Conservation (phyloP, 2,888 invertebrate species). For the Globia sparganii region DNA sequence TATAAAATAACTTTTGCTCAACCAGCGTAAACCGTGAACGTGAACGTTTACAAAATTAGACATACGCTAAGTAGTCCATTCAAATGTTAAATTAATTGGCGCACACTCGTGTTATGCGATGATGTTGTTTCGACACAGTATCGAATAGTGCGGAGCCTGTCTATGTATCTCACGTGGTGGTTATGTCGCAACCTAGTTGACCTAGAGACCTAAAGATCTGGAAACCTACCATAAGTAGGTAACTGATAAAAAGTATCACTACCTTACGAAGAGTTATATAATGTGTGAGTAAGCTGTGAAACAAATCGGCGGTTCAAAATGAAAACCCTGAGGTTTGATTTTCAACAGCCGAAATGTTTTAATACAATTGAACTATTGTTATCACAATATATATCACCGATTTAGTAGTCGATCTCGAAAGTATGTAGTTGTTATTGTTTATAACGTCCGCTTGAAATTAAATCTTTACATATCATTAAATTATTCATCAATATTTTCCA, state of each 20-base stretch:
- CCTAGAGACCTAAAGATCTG: constrained; percentile 71
- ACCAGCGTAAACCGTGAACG: constrained; percentile 35
- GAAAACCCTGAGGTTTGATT: too few relatives aligned
- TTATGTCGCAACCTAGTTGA: constrained; percentile 65
- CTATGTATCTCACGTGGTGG: constrained; percentile 67
- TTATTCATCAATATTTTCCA: constrained; percentile 33
- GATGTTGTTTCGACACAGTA: constrained; percentile 63
- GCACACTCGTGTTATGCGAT: constrained; percentile 51
- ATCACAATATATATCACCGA: not conserved
- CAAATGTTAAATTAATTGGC: constrained; percentile 56
- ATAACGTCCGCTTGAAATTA: not conserved
- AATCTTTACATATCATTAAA: constrained; percentile 7
- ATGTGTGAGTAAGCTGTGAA: constrained; percentile 5
- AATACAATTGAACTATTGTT: not conserved
- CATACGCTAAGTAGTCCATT: constrained; percentile 49
- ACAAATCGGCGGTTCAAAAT: too few relatives aligned
- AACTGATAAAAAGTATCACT: constrained; percentile 50
- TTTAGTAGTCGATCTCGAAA: not conserved
- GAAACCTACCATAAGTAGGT: constrained; percentile 60
- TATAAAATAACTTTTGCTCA: constrained; percentile 44
- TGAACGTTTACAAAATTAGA: constrained; percentile 44
- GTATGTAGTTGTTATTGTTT: not conserved
- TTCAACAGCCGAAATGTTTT: too few relatives aligned
- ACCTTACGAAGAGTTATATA: constrained; percentile 50
- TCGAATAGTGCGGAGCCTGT: constrained; percentile 63